phyloP scores from a whole-genome alignment of 2,888 invertebrate species.

The Mimas tiliae region DNA sequence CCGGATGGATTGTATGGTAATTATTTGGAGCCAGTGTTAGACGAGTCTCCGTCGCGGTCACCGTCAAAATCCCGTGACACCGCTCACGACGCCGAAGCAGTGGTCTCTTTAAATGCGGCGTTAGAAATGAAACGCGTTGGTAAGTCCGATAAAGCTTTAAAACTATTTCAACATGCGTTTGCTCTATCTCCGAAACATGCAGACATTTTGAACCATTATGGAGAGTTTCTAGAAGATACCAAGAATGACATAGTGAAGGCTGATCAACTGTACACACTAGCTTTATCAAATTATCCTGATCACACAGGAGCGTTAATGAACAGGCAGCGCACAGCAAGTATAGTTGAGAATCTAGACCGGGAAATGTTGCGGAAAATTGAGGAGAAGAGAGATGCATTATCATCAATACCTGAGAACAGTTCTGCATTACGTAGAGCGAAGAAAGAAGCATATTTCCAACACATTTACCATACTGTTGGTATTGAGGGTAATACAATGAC shows the following conservation, averaged over 20 bases:
- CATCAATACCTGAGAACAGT: slow-evolving; percentile 91
- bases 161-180: slow-evolving; percentile 95
- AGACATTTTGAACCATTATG: slow-evolving; percentile 95
- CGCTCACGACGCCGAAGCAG: slow-evolving; percentile 87
- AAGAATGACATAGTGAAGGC: slow-evolving; percentile 94
- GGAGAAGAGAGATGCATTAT: slow-evolving; percentile 91
- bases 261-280: slow-evolving; percentile 95
- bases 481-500: slow-evolving; percentile 99
- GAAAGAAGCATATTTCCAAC: slow-evolving; percentile 97
- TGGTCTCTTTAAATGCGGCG: slow-evolving; percentile 93
- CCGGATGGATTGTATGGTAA: slow-evolving; percentile 74
- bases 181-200: slow-evolving; percentile 96
- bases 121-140: slow-evolving; percentile 92
- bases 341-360: slow-evolving; percentile 95
- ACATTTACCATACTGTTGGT: slow-evolving; percentile 98
- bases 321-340: slow-evolving; percentile 92
- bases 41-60: slow-evolving; percentile 50
- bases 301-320: slow-evolving; percentile 92
- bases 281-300: slow-evolving; percentile 92
- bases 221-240: slow-evolving; percentile 95
- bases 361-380: slow-evolving; percentile 91
- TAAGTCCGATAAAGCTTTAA: slow-evolving; percentile 93
- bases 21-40: slow-evolving; percentile 64
- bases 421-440: slow-evolving; percentile 94
- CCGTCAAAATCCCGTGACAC: slow-evolving; percentile 51